These are phyloP conservation scores for Cheilosia scutellata DNA, from an alignment of 2,888 invertebrate genomes.

Conservation along the genomic window DNA sequence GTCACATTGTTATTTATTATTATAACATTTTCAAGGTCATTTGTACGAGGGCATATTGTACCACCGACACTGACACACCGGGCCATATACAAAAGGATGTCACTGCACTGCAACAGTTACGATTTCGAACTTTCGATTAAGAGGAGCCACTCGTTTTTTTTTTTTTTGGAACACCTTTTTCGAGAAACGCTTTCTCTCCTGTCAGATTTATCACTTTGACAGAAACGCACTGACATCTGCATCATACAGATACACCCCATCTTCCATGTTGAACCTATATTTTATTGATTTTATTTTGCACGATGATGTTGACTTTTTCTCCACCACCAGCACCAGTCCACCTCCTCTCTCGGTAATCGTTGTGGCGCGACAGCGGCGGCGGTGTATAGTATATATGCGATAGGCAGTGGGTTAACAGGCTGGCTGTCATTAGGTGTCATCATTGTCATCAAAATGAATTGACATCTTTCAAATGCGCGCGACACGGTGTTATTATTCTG, in stretches of 20 bases:
- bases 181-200: conserved; percentile 44
- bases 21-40: conserved; percentile 76
- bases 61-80: neutral
- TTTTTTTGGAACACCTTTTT: conserved; percentile 28
- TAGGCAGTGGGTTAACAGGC: conserved; percentile 65
- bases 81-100: conserved; percentile 63
- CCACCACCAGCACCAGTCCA: neutral
- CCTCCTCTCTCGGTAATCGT: neutral
- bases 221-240: conserved; percentile 58
- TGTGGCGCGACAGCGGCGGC: neutral
- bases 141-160: conserved; percentile 27
- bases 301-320: conserved; percentile 33
- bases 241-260: conserved; percentile 27
- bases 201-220: conserved; percentile 73
- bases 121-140: conserved; percentile 41
- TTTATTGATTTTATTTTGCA: conserved; percentile 63
- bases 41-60: conserved; percentile 53
- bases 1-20: conserved; percentile 76
- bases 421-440: conserved; percentile 73
- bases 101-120: conserved; percentile 50
- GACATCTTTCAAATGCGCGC: conserved; percentile 70
- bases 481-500: conserved; percentile 52
- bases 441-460: conserved; percentile 75
- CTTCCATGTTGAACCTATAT: conserved; percentile 44
- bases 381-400: conserved; percentile 11